These are phyloP conservation scores for Papilio glaucus DNA, from an alignment of 1,140 invertebrate species.

Conservation along the genomic window DNA sequence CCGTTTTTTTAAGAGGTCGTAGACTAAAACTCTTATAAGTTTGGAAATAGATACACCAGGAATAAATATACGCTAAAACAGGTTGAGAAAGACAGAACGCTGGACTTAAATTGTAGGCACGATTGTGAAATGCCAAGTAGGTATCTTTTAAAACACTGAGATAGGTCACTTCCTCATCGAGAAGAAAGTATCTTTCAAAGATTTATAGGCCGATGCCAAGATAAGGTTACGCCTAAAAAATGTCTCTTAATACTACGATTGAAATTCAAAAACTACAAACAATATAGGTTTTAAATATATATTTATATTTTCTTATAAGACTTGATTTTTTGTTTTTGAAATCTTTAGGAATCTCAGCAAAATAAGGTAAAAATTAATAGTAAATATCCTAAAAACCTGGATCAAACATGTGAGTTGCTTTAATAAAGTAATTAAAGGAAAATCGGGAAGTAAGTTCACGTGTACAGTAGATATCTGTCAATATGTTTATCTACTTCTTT, in stretches of 20 bases:
- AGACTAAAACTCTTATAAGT: too few species aligned
- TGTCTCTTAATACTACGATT: too few species aligned
- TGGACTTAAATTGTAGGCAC: too few species aligned
- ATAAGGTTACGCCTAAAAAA: neutral
- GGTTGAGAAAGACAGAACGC: too few species aligned
- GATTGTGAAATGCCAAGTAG: neutral
- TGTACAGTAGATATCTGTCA: neutral
- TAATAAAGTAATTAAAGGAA: neutral
- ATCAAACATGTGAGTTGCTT: neutral
- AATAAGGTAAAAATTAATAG: too few species aligned
- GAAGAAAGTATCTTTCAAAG: neutral
- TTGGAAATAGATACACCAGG: too few species aligned
- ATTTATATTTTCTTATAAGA: constrained; percentile 1
- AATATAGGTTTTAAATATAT: too few species aligned
- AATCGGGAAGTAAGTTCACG: neutral
- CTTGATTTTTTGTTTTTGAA: neutral
- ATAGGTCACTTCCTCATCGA: neutral
- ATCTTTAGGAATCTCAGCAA: neutral
- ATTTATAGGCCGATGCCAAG: neutral
- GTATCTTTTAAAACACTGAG: neutral
- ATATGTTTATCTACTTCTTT: neutral
- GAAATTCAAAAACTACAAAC: too few species aligned
- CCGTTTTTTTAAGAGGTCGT: too few species aligned
- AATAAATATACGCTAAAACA: too few species aligned
- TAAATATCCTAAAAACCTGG: neutral